phyloP scores from a whole-genome alignment of 2,888 invertebrate genomes.

The Eudasyphora cyanicolor region DNA sequence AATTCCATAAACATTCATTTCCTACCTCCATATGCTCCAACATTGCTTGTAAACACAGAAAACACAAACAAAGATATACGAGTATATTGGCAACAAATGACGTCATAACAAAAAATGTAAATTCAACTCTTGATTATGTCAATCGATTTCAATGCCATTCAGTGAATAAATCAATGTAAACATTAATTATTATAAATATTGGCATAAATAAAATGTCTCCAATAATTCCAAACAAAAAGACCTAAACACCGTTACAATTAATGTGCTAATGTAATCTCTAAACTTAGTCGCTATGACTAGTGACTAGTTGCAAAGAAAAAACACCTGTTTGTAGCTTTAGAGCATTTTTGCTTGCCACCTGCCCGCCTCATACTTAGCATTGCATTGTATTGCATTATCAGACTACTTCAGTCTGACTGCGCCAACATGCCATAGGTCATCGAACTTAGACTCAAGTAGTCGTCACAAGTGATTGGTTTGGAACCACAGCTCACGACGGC shows the following conservation, averaged over 20 bases:
- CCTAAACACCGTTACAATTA: conserved; percentile 47
- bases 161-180: neutral
- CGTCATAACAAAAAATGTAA: neutral
- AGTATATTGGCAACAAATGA: neutral
- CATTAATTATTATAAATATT: neutral
- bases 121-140: neutral
- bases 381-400: neutral
- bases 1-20: neutral
- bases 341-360: neutral
- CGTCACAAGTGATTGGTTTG: neutral
- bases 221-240: neutral
- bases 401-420: neutral
- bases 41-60: no score
- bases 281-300: conserved; percentile 11
- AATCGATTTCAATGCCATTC: neutral
- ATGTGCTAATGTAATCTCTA: conserved; percentile 20
- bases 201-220: conserved; percentile 8
- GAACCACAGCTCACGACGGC: neutral
- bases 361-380: neutral
- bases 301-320: conserved; percentile 2
- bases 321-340: conserved; percentile 53
- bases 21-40: neutral
- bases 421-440: conserved; percentile 51
- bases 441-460: conserved; percentile 44
- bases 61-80: no score